These are phyloP conservation scores for Blomia tropicalis DNA, from an alignment of 2,888 invertebrate genomes.

Conservation along the genomic window DNA sequence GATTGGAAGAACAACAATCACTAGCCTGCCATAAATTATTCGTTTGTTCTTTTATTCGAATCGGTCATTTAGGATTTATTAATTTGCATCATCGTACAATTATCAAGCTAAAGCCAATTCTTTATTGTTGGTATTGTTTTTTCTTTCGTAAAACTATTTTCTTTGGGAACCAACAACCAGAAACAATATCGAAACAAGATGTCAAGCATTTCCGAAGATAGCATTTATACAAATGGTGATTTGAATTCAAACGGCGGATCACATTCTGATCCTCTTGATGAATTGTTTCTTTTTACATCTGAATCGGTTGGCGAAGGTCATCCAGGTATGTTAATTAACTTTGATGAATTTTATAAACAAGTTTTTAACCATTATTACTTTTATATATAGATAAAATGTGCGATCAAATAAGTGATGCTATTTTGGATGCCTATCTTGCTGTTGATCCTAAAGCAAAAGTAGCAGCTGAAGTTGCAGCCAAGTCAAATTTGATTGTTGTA, in stretches of 20 bases:
- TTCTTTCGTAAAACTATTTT: neutral
- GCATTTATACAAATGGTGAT: constrained; percentile 8
- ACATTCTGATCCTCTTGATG: constrained; percentile 33
- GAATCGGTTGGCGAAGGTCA: constrained; percentile 97
- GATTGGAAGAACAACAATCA: too few relatives aligned
- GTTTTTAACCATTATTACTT: neutral
- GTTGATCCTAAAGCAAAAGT: constrained; percentile 95
- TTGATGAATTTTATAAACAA: neutral
- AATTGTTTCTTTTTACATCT: constrained; percentile 85
- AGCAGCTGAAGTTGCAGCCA: constrained; percentile 94
- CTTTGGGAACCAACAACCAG: neutral
- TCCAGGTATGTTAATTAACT: constrained; percentile 43
- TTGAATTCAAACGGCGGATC: neutral
- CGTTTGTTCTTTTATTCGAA: too few relatives aligned
- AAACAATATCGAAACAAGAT: too few relatives aligned
- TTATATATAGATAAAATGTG: constrained; percentile 37
- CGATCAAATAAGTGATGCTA: constrained; percentile 41
- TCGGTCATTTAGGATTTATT: too few relatives aligned
- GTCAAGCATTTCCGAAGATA: constrained; percentile 11
- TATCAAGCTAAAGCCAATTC: too few relatives aligned
- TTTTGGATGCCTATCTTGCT: constrained; percentile 55
- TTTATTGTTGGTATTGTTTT: too few relatives aligned
- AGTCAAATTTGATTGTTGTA: constrained; percentile 95
- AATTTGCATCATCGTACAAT: too few relatives aligned
- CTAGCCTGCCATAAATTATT: too few relatives aligned